A percentile compares a stretch with the other conserved stretches of the same genome.
Conservation (phyloP, 1,140 invertebrate species). For the Scylla paramamosain region DNA sequence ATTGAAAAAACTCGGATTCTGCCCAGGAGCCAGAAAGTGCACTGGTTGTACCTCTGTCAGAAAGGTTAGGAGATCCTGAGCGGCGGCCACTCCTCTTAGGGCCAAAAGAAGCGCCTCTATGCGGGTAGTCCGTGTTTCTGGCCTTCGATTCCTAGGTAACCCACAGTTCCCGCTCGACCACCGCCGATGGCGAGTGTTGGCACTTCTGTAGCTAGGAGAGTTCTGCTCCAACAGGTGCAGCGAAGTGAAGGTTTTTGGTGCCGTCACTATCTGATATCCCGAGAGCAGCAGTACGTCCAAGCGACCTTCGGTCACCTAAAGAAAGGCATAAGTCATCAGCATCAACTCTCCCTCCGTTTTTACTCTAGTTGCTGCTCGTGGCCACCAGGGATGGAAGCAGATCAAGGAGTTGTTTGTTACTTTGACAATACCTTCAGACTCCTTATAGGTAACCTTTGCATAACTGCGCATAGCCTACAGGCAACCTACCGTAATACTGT, state of each 20-base stretch:
- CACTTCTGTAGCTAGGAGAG: background rate
- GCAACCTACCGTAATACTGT: constrained; percentile 32
- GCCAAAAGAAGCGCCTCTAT: background rate
- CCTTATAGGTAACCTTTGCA: too few species aligned
- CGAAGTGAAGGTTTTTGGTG: background rate
- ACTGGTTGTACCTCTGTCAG: background rate
- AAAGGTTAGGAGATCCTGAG: background rate
- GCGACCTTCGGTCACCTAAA: constrained; percentile 5
- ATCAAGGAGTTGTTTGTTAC: too few species aligned
- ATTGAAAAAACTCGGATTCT: background rate
- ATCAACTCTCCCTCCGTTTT: background rate
- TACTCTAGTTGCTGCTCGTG: background rate
- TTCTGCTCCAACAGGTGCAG: background rate
- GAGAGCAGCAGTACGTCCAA: background rate
- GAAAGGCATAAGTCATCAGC: background rate
- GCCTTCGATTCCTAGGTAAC: background rate
- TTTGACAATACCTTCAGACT: too few species aligned
- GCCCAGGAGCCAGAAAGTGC: background rate
- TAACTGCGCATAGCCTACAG: too few species aligned
- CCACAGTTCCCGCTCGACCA: background rate
- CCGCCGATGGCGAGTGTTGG: background rate
- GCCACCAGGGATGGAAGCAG: background rate
- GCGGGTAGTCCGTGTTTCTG: background rate
- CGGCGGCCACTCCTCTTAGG: background rate
- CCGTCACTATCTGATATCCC: background rate